Evolutionary conservation across 2,797 vertebrate species (phyloP).

Genomic region (Calcarius lapponicus): DNA sequence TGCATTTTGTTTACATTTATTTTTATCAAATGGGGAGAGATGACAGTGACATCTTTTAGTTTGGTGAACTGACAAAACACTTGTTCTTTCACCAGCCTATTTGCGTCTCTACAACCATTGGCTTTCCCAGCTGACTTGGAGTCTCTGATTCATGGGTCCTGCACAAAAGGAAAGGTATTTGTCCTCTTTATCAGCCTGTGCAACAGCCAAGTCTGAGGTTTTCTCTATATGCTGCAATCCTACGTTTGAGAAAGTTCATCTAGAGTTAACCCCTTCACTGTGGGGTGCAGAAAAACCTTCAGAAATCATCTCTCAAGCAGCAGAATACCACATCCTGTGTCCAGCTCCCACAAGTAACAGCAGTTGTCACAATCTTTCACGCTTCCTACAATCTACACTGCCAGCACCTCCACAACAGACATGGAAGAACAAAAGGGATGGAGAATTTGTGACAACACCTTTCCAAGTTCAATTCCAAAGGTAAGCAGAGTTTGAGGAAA

Average conservation of each 20-base stretch:
- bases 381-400: neutral
- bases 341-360: neutral
- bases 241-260: neutral
- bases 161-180: neutral
- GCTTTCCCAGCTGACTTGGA: neutral
- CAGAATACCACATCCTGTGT: neutral
- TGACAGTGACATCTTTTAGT: neutral
- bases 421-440: neutral
- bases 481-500: neutral
- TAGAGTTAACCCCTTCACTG: neutral
- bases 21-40: neutral
- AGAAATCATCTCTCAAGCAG: neutral
- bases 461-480: neutral
- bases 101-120: neutral
- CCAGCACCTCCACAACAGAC: neutral
- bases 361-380: neutral
- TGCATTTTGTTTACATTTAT: neutral
- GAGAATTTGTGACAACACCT: neutral
- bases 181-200: neutral
- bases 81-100: neutral
- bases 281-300: neutral
- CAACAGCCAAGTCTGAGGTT: neutral
- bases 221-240: neutral
- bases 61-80: neutral
- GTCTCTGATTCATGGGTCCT: neutral